phyloP scores from a whole-genome alignment of 35 echinoderm and acorn worm genomes.

The Stichopus chloronotus region DNA sequence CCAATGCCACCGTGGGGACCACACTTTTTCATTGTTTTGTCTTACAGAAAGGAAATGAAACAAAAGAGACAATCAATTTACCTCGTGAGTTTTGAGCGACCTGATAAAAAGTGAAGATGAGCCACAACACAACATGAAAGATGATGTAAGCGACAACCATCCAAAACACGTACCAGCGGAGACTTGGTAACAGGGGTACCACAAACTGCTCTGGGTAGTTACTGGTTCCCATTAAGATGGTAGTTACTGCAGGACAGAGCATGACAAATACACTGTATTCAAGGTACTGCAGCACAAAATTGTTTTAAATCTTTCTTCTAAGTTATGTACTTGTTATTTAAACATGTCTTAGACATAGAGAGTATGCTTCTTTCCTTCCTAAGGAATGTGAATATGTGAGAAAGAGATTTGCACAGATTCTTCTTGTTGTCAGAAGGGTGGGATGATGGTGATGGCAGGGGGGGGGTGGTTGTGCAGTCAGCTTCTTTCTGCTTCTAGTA shows the following conservation, averaged over 20 bases:
- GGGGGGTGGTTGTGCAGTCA: background rate
- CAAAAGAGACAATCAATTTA: background rate
- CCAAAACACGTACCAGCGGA: background rate
- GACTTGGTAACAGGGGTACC: background rate
- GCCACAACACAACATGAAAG: conserved; percentile 33
- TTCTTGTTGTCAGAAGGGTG: background rate
- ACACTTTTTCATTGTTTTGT: no score
- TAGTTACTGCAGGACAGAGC: conserved; percentile 6
- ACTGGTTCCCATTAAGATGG: conserved; percentile 21
- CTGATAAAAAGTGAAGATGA: background rate
- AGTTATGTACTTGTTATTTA: background rate
- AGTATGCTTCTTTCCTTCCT: background rate
- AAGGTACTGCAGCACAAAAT: background rate
- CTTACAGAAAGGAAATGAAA: background rate
- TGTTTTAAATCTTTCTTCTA: no score
- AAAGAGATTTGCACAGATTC: background rate
- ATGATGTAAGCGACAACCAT: background rate
- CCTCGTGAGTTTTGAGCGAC: background rate
- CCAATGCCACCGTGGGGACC: no score
- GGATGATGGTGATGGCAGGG: background rate
- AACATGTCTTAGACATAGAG: background rate
- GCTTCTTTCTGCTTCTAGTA: no score
- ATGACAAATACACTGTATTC: background rate
- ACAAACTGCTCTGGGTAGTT: background rate
- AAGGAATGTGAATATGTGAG: background rate